These are phyloP conservation scores for Drosophila austrosaltans DNA, from an alignment of 2,888 invertebrate species.

Conservation along the genomic window DNA sequence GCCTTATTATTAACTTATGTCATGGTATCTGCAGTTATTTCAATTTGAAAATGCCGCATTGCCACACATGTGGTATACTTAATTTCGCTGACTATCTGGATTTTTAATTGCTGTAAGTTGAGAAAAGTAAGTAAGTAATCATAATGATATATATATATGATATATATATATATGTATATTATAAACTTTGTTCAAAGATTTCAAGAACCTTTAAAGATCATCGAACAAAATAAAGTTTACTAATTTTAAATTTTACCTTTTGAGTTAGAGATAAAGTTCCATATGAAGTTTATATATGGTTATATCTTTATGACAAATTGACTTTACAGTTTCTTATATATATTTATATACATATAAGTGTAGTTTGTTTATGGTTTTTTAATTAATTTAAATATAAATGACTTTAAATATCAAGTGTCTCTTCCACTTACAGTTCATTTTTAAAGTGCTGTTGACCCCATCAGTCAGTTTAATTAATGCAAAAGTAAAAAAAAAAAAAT, in stretches of 20 bases:
- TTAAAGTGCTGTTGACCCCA: conserved; percentile 9
- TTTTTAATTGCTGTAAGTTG: not conserved
- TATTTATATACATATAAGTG: no score
- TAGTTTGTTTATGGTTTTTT: no score
- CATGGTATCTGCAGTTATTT: conserved; percentile 32
- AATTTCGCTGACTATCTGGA: conserved; percentile 32
- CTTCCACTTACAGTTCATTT: not conserved
- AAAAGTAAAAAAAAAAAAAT: conserved; percentile 47
- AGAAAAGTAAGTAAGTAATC: not conserved
- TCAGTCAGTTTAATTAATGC: conserved; percentile 53
- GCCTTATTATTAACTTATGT: conserved; percentile 51
- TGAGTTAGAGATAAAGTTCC: no score
- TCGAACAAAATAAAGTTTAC: no score
- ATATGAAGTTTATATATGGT: no score
- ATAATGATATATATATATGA: not conserved
- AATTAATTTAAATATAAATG: not conserved
- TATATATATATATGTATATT: no score
- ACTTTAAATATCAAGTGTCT: not conserved
- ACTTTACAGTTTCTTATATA: no score
- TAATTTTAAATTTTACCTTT: no score
- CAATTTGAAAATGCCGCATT: conserved; percentile 27
- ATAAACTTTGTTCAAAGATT: no score
- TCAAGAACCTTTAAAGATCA: no score
- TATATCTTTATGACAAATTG: no score
- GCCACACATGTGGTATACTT: conserved; percentile 49